phyloP scores from a whole-genome alignment of 2,888 invertebrate species.

The Uloborus plumipes region DNA sequence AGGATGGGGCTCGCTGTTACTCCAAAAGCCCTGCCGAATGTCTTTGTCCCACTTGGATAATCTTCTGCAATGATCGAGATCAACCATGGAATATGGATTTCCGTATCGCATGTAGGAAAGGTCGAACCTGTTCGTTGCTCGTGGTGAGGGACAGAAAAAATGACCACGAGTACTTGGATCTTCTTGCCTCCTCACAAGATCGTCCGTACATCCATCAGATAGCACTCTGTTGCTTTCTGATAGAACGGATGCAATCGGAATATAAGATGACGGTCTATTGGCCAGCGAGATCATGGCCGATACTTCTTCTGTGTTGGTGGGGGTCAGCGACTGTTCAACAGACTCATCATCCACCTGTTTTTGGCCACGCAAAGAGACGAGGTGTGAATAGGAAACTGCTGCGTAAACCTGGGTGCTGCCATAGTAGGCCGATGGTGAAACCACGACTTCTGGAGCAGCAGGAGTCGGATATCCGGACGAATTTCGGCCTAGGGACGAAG shows the following conservation, averaged over 20 bases:
- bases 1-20: slow-evolving; percentile 23
- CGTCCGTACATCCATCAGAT: slow-evolving; percentile 36
- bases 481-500: slow-evolving; percentile 17
- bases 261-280: slow-evolving; percentile 29
- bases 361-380: slow-evolving; percentile 45
- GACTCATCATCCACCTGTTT: slow-evolving; percentile 57
- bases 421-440: slow-evolving; percentile 59
- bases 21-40: slow-evolving; percentile 49
- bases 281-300: slow-evolving; percentile 61
- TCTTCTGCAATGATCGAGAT: slow-evolving; percentile 36
- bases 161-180: slow-evolving; percentile 15
- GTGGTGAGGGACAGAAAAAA: slow-evolving; percentile 29
- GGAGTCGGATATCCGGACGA: slow-evolving; percentile 23
- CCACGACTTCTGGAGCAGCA: slow-evolving; percentile 13
- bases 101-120: slow-evolving; percentile 51
- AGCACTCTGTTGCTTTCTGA: slow-evolving; percentile 60
- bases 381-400: slow-evolving; percentile 63
- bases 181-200: slow-evolving; percentile 32
- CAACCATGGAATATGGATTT: slow-evolving; percentile 44
- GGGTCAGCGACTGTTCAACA: slow-evolving; percentile 61
- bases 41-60: slow-evolving; percentile 51
- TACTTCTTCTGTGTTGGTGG: slow-evolving; percentile 65
- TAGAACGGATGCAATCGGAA: slow-evolving; percentile 53
- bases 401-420: slow-evolving; percentile 63
- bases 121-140: slow-evolving; percentile 32